phyloP scores from a whole-genome alignment of 1,140 invertebrate species.

The Drosophila insularis region DNA sequence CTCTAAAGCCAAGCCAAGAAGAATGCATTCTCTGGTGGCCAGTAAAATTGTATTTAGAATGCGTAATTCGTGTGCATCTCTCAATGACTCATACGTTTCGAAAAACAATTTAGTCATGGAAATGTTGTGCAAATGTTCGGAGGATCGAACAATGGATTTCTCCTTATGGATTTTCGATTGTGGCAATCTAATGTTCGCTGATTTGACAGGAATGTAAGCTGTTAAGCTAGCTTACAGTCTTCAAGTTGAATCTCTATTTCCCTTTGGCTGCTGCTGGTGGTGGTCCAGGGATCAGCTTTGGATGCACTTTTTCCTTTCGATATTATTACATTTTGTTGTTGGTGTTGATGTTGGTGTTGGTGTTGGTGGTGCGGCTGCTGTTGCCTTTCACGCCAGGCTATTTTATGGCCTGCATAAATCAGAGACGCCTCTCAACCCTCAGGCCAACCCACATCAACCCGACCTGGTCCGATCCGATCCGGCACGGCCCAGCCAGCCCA shows the following conservation, averaged over 20 bases:
- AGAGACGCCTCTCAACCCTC: constrained; percentile 31
- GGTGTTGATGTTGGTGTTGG: no score
- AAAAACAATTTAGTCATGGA: no score
- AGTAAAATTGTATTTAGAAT: no score
- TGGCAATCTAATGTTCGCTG: not conserved
- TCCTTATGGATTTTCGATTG: no score
- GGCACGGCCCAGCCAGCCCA: not conserved
- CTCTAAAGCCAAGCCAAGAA: constrained; percentile 22
- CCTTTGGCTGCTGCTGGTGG: not conserved
- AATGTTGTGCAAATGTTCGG: no score
- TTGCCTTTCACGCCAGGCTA: constrained; percentile 41
- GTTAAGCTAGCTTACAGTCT: constrained; percentile 35
- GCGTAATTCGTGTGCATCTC: not conserved
- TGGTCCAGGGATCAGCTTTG: not conserved
- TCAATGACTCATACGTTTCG: not conserved
- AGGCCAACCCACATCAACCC: not conserved
- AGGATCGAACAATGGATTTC: no score
- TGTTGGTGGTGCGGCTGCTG: constrained; percentile 19
- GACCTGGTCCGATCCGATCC: not conserved
- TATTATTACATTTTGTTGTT: not conserved
- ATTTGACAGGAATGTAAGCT: constrained; percentile 37
- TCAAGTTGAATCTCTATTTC: constrained; percentile 18
- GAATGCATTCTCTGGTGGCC: not conserved
- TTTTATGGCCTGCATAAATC: constrained; percentile 61
- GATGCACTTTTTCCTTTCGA: not conserved